phyloP scores from a whole-genome alignment of 1,140 invertebrate species.

The Varroa destructor region DNA sequence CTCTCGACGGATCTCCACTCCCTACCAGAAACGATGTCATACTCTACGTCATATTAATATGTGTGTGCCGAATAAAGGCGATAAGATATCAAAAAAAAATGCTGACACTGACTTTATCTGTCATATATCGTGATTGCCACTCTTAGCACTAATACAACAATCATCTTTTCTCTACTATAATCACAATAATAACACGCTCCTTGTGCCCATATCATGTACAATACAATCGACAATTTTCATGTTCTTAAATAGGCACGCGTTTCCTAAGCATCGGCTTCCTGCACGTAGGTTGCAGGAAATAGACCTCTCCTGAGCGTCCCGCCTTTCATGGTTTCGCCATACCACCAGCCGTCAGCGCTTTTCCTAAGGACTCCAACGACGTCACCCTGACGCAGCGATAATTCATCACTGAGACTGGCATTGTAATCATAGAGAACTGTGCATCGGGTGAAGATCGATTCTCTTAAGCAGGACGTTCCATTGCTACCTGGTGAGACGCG shows the following conservation, averaged over 20 bases:
- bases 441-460: conserved; percentile 46
- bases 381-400: conserved; percentile 60
- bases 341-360: conserved; percentile 23
- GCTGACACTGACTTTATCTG: no score
- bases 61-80: no score
- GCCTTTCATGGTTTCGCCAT: neutral
- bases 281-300: conserved; percentile 15
- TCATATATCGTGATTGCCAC: no score
- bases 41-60: no score
- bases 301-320: neutral
- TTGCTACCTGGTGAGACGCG: conserved; percentile 30
- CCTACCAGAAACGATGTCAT: no score
- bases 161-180: no score
- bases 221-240: no score
- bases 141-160: no score
- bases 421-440: conserved; percentile 72
- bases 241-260: neutral
- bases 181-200: no score
- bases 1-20: no score
- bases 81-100: no score
- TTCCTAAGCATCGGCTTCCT: neutral
- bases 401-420: conserved; percentile 72
- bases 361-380: conserved; percentile 11
- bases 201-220: no score
- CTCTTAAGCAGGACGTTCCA: neutral